Percentiles rank a stretch among this genome's conserved stretches.
Conservation (phyloP, 2,888 invertebrate species). For the Amblyjoppa fuscipennis region DNA sequence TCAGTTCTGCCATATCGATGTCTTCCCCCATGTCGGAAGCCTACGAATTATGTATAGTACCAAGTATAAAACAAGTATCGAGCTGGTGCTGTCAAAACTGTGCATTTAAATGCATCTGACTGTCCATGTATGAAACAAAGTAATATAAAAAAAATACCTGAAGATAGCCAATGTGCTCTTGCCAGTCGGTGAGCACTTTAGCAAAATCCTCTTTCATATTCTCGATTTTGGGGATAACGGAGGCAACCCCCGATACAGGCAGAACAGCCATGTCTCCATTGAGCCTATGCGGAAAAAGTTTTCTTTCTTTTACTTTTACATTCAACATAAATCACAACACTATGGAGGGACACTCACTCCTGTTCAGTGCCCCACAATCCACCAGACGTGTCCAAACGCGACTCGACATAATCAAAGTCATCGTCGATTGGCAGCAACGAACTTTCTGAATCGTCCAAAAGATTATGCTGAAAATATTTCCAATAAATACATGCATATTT, state of each 20-base stretch:
- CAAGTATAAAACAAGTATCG: background rate
- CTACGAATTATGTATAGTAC: constrained; percentile 69
- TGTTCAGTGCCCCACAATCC: constrained; percentile 81
- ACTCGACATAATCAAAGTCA: constrained; percentile 80
- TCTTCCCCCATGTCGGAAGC: constrained; percentile 82
- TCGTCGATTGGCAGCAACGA: constrained; percentile 76
- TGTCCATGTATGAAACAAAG: background rate
- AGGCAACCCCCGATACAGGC: constrained; percentile 81
- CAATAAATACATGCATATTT: background rate
- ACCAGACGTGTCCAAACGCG: constrained; percentile 75
- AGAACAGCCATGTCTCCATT: constrained; percentile 85
- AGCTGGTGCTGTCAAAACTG: too few relatives aligned
- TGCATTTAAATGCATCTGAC: too few relatives aligned
- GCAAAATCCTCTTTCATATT: constrained; percentile 85
- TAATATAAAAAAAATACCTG: constrained; percentile 81
- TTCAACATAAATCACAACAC: background rate
- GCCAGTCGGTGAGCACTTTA: constrained; percentile 86
- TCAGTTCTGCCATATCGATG: constrained; percentile 78
- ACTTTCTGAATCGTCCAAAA: constrained; percentile 78
- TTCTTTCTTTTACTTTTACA: constrained; percentile 13
- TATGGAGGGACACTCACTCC: constrained; percentile 80
- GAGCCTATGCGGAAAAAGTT: constrained; percentile 67
- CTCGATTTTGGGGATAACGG: constrained; percentile 78
- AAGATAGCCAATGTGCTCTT: constrained; percentile 85
- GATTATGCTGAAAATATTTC: constrained; percentile 71